Conservation (phyloP, 1,140 invertebrate genomes). For the Archivesica marissinica region DNA sequence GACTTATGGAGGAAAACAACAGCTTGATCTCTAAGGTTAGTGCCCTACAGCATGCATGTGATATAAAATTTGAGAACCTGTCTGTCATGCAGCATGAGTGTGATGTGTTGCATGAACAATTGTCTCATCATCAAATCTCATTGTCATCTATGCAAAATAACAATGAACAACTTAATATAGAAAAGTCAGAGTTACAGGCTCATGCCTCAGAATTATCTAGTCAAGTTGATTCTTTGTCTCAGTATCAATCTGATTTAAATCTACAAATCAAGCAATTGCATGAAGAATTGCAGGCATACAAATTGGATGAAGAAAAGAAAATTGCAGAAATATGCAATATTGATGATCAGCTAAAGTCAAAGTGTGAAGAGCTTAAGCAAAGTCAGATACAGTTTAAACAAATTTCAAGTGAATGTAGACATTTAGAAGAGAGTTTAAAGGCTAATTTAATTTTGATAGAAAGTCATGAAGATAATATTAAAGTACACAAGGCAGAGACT, state of each 20-base stretch:
- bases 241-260: conserved; percentile 27
- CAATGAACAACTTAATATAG: conserved; percentile 29
- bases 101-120: conserved; percentile 44
- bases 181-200: conserved; percentile 36
- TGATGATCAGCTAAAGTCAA: not conserved
- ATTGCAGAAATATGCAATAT: not conserved
- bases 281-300: conserved; percentile 21
- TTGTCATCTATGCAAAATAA: conserved; percentile 20
- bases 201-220: conserved; percentile 32
- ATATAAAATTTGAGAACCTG: conserved; percentile 12
- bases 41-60: conserved; percentile 53
- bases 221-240: conserved; percentile 54
- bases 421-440: not conserved
- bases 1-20: not conserved
- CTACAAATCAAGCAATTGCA: not conserved
- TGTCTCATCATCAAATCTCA: conserved; percentile 41
- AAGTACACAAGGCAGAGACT: not conserved
- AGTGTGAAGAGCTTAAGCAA: not conserved
- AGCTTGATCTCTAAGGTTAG: conserved; percentile 55
- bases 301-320: not conserved
- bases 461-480: not conserved
- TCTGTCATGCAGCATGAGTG: conserved; percentile 52
- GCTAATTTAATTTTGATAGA: not conserved
- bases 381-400: not conserved
- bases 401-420: not conserved